Conservation (phyloP, 2,113 vertebrate species). For the Laticauda laticaudata region DNA sequence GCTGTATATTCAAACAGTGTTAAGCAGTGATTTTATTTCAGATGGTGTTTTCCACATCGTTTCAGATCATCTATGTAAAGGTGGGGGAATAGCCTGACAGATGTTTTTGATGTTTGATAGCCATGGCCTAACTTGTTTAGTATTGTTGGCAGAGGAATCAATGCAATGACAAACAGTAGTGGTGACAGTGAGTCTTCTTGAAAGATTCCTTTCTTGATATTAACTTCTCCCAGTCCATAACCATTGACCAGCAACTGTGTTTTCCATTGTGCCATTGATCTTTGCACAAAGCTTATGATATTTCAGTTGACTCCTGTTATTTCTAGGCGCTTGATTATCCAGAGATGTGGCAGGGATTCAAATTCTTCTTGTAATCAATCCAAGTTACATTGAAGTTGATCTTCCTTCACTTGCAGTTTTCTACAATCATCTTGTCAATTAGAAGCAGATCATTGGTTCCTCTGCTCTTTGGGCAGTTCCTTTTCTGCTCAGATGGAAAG, state of each 20-base stretch:
- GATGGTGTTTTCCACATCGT: neutral
- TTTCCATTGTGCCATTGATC: neutral
- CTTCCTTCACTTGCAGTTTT: neutral
- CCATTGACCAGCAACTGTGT: neutral
- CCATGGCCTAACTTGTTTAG: neutral
- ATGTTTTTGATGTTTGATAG: neutral
- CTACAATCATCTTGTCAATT: neutral
- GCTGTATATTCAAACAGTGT: neutral
- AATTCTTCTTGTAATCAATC: neutral
- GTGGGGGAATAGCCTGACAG: neutral
- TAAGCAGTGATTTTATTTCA: neutral
- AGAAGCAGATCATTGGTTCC: neutral
- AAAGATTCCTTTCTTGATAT: neutral
- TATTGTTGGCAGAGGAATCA: neutral
- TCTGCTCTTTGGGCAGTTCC: neutral
- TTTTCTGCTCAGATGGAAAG: neutral
- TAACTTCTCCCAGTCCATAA: neutral
- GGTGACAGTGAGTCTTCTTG: neutral
- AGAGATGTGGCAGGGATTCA: neutral
- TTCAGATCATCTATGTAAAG: neutral
- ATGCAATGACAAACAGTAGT: neutral
- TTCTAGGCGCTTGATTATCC: neutral
- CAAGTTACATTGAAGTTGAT: neutral
- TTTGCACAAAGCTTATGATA: neutral
- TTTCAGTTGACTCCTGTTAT: neutral